Evolutionary conservation across 2,888 invertebrate genomes (phyloP), one percentile per base, ranked within the genome.

Genomic region (Nyleta sp.): DNA sequence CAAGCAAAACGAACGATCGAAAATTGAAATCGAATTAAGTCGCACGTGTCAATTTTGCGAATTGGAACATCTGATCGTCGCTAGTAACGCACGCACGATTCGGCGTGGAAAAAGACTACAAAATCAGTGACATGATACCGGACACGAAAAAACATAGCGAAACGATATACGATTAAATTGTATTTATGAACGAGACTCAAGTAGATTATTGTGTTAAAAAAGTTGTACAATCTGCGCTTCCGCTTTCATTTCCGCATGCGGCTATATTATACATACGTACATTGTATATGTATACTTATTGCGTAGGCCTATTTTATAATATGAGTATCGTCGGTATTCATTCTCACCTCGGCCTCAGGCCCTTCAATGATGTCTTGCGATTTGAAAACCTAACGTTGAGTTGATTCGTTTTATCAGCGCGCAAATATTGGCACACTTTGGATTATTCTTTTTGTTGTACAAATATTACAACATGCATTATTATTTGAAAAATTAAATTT

Each of bases 151-250:
- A 48, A 46, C 62, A 62, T 62, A 40, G 70, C 40, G 62, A 64
- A 75, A 75, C 50, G 75, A 70, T 55, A 68, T 31, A 46, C 24
- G 35, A 50, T 48, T 59, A 31, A 60, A 60, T 40, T 52, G 52
- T 60, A 60, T 22, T 52, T 59, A 40, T 64, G 57, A 65, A 70
- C 52, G 62, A 72, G 46, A 60, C 42, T 52, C 40, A 52, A 59
- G 42, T 52, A 70, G 59, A 65, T 46, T 42, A 52, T 67, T 77
- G 8, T 70, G 65, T 71, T 65, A 78, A 78, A 78, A 78, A 65
- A 59, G 42, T 77, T 65, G 78, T 73, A 65, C 46, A 73, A 70
- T 73, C 53, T 72, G 77, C 60, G 31, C 62, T 28, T 38, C 22
- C 22, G 10, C 52, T 18, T 42, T 70, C 8, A 24, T 46, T 48